These are phyloP conservation scores for Perccottus glenii DNA, from an alignment of 2,113 vertebrate genomes.

Conservation along the genomic window DNA sequence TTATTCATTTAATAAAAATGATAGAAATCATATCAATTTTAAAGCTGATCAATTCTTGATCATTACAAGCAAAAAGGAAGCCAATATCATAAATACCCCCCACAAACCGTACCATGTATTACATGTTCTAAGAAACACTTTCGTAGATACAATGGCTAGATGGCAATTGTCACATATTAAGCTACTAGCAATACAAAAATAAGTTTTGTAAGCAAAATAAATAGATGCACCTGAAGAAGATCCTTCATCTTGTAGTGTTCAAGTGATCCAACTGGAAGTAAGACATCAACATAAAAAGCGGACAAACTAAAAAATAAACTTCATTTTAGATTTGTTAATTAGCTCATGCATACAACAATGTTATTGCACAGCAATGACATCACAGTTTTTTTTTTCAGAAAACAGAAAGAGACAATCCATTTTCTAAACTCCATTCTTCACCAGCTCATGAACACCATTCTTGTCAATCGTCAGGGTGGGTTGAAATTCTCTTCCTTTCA, in stretches of 20 bases:
- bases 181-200: conserved; percentile 71
- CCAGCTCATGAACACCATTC: conserved; percentile 84
- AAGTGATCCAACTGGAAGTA: conserved; percentile 40
- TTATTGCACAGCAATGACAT: conserved; percentile 75
- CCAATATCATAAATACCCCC: conserved; percentile 70
- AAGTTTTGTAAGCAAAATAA: conserved; percentile 77
- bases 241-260: conserved; percentile 62
- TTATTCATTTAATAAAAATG: conserved; percentile 62
- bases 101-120: conserved; percentile 44
- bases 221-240: conserved; percentile 70
- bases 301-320: conserved; percentile 32
- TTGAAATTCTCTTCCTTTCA: conserved; percentile 85
- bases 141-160: conserved; percentile 39
- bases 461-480: conserved; percentile 86
- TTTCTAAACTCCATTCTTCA: conserved; percentile 87
- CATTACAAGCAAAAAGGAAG: conserved; percentile 58
- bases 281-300: conserved; percentile 20
- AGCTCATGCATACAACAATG: conserved; percentile 11
- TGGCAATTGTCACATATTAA: conserved; percentile 38
- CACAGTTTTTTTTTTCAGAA: conserved; percentile 65
- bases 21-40: conserved; percentile 38
- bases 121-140: conserved; percentile 47
- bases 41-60: conserved; percentile 34
- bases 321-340: conserved; percentile 30
- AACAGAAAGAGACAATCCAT: conserved; percentile 30